Base-by-base conservation (phyloP, 2,888 invertebrate species). In the Pristionchus japonicus region DNA sequence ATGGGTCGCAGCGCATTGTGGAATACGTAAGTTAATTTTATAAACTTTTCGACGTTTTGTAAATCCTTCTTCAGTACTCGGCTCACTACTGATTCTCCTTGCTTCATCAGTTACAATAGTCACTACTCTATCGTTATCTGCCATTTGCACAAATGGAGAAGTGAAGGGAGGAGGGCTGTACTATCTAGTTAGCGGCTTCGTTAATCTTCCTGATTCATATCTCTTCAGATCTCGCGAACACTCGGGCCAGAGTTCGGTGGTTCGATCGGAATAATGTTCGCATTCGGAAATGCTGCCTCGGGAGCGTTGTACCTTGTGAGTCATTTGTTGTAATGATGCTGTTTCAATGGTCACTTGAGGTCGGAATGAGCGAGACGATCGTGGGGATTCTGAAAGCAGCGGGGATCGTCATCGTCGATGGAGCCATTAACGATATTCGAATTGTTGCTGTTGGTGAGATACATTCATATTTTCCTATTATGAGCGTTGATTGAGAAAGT, bases 141-240 rank as follows among this genome's bases (percentile, higher is more conserved):
- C 98, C 90, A 98, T 98, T 95, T 97, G 97, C 95, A 98, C 98
- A 91, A 98, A 98, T 95, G 98, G 98, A 88, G 97, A 98, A 96
- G 98, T 98, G 88, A 98, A 97, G 64, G 89, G 88, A 95, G 98
- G 98, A 93, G 98, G 98, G 43, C 97, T 98, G 87, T 98, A 98
- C 95, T 98, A 97, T 95, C 97, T 98, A 94, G 98, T 98, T 94
- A 86, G 98, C n/a, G n/a, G n/a, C n/a, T n/a, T n/a, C n/a, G n/a
- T n/a, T 0, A 49, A 52, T n/a, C 11, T 52, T 43, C 9, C 3
- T 17, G n/a, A n/a, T n/a, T n/a, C n/a, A n/a, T n/a, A n/a, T n/a
- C n/a, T n/a, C n/a, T 23, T 40, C 52, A 88, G 88, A 88, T 88
- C 47, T 88, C 88, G n/a, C 88, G 90, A 6, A 97, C 98, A 0